Evolutionary conservation across 2,888 invertebrate genomes (phyloP).

Genomic region (Lamellibrachia satsuma): DNA sequence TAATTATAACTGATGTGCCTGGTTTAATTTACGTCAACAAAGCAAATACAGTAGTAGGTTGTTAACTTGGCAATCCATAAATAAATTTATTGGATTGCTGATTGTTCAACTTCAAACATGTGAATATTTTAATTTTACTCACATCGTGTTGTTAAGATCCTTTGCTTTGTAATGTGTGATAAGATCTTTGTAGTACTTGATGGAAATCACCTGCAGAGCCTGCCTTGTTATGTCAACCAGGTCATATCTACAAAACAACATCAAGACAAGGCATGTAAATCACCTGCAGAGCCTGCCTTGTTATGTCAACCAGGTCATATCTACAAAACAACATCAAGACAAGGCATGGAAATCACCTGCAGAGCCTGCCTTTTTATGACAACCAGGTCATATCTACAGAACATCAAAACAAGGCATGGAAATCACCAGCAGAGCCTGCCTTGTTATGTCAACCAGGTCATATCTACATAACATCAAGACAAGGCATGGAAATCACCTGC

Average conservation of each 20-base stretch:
- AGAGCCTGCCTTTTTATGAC: background rate
- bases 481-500: no score
- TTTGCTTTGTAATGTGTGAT: conserved; percentile 66
- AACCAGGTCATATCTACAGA: background rate
- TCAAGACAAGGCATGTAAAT: no score
- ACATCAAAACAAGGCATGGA: no score
- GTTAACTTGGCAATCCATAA: no score
- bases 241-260: background rate
- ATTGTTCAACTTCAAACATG: background rate
- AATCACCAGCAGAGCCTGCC: no score
- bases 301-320: conserved; percentile 87
- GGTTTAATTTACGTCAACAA: no score
- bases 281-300: conserved; percentile 54
- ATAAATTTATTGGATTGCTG: background rate
- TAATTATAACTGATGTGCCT: no score
- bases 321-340: conserved; percentile 64
- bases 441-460: no score
- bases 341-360: no score
- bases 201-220: conserved; percentile 75
- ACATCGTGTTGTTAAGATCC: conserved; percentile 46
- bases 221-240: no score
- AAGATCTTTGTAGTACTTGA: conserved; percentile 74
- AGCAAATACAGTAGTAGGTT: no score
- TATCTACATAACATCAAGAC: no score
- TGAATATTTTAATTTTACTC: background rate